phyloP scores from a whole-genome alignment of 2,113 vertebrate genomes.

The Paralichthys olivaceus region DNA sequence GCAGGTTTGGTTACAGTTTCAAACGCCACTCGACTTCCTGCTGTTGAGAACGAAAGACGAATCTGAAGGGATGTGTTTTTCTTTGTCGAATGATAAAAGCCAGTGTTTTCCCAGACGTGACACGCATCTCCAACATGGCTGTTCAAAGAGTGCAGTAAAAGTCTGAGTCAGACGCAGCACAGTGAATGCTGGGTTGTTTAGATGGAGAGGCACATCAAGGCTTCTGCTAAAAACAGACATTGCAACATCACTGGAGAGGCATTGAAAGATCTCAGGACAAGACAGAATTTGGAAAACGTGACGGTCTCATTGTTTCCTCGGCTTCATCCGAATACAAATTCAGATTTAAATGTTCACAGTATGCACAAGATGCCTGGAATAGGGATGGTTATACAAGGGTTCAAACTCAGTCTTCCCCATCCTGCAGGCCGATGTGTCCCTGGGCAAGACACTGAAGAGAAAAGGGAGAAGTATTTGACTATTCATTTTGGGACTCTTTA shows the following conservation, averaged over 20 bases:
- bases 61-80: conserved; percentile 41
- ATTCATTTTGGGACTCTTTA: too few relatives aligned
- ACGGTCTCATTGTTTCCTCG: background rate
- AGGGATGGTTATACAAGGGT: background rate
- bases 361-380: background rate
- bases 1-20: conserved; percentile 64
- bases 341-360: too few relatives aligned
- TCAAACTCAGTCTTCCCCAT: background rate
- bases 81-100: conserved; percentile 60
- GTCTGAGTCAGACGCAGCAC: conserved; percentile 40
- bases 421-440: too few relatives aligned
- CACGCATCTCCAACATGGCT: conserved; percentile 46
- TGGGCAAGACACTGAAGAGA: too few relatives aligned
- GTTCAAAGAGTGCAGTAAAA: conserved; percentile 53
- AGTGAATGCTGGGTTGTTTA: conserved; percentile 11
- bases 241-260: background rate
- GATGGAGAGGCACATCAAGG: conserved; percentile 10
- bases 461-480: too few relatives aligned
- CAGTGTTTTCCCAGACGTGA: conserved; percentile 64
- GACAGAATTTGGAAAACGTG: background rate
- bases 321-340: too few relatives aligned
- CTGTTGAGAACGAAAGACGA: conserved; percentile 45
- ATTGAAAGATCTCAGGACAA: background rate
- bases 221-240: conserved; percentile 9
- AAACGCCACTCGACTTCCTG: conserved; percentile 65